These are phyloP conservation scores for Buphagus erythrorhynchus DNA, from an alignment of 2,797 vertebrate species.

Conservation along the genomic window DNA sequence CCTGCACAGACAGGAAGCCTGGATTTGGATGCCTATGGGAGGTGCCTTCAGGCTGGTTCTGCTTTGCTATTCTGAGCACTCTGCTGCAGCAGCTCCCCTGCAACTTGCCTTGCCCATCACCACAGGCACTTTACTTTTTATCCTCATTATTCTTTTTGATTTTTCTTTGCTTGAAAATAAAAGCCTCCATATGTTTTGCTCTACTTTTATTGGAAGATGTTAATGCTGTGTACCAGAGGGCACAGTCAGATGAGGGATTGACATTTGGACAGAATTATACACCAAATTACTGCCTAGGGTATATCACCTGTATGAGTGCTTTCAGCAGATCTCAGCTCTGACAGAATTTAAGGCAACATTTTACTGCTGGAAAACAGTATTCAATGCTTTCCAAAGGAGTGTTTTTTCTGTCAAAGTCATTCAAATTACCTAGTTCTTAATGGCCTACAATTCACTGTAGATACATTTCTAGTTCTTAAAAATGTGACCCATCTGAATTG, in stretches of 20 bases:
- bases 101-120: background rate
- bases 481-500: background rate
- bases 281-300: background rate
- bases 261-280: slow-evolving; percentile 21
- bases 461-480: background rate
- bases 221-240: slow-evolving; percentile 23
- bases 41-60: background rate
- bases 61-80: background rate
- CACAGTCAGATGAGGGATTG: background rate
- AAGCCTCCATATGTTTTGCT: slow-evolving; percentile 32
- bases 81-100: background rate
- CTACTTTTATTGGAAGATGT: background rate
- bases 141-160: slow-evolving; percentile 26
- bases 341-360: background rate
- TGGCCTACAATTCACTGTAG: background rate
- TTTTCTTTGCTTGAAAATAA: slow-evolving; percentile 16
- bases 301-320: slow-evolving; percentile 7
- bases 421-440: background rate
- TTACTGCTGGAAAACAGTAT: slow-evolving; percentile 12
- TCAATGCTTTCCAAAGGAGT: background rate
- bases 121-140: slow-evolving; percentile 11
- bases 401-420: background rate
- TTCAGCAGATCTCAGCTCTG: background rate
- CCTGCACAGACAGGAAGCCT: background rate
- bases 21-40: background rate